Percentiles rank a stretch among this genome's conserved stretches.
Evolutionary conservation across 2,888 invertebrate genomes (phyloP).

Genomic region (Dynastes tityus): DNA sequence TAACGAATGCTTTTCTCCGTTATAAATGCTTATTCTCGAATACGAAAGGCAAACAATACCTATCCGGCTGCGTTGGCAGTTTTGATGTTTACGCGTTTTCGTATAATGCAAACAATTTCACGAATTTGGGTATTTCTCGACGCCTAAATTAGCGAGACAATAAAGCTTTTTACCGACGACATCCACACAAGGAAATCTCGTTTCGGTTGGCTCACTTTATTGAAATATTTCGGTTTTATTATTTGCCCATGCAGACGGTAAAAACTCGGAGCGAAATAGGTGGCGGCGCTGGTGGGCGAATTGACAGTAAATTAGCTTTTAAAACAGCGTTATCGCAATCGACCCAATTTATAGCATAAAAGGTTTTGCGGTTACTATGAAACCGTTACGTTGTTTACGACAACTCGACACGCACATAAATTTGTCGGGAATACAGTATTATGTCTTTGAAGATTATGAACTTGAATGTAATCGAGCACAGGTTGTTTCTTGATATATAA

Average conservation of each 20-base stretch:
- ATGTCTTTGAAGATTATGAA: neutral
- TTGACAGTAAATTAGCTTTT: conserved; percentile 44
- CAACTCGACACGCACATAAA: conserved; percentile 14
- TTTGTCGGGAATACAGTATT: conserved; percentile 2
- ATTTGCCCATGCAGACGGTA: neutral
- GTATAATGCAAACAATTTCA: neutral
- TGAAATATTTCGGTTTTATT: conserved; percentile 31
- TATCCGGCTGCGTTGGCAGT: neutral
- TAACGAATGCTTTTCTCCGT: too few species aligned
- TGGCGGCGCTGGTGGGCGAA: conserved; percentile 21
- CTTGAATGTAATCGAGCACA: too few species aligned
- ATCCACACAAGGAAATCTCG: conserved; percentile 12
- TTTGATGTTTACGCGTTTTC: neutral
- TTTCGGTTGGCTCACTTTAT: conserved; percentile 1
- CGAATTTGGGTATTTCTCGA: neutral
- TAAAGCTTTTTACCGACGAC: neutral
- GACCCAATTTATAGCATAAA: conserved; percentile 28
- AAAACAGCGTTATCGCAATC: conserved; percentile 36
- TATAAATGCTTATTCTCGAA: too few species aligned
- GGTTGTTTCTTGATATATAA: too few species aligned
- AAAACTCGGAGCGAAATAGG: neutral
- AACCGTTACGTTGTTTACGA: conserved; percentile 20
- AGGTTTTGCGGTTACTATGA: conserved; percentile 37
- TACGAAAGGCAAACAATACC: neutral
- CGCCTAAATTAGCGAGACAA: neutral